Conservation (phyloP, 2,888 invertebrate species). For the Cyrtodaria siliqua region DNA sequence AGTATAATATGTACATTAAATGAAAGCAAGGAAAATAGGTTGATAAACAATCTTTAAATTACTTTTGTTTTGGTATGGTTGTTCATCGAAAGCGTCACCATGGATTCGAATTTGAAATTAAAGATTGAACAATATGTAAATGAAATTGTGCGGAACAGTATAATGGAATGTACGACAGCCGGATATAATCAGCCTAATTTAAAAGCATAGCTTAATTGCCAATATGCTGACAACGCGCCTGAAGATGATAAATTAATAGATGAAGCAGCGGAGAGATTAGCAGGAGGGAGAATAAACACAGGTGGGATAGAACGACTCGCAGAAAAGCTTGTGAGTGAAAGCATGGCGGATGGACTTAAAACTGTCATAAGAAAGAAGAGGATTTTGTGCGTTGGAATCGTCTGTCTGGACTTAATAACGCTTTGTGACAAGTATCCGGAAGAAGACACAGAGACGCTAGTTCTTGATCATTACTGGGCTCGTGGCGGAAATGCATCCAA, state of each 20-base stretch:
- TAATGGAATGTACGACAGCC: neutral
- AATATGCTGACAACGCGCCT: no score
- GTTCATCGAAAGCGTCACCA: no score
- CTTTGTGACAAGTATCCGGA: conserved; percentile 88
- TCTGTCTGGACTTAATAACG: conserved; percentile 89
- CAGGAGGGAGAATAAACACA: no score
- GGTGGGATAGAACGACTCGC: conserved; percentile 2
- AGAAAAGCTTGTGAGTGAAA: neutral
- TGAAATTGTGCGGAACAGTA: neutral
- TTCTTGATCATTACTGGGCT: conserved; percentile 87
- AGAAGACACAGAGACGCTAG: conserved; percentile 89
- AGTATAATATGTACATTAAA: no score
- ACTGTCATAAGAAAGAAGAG: conserved; percentile 12
- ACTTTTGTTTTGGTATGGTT: no score
- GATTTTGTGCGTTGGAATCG: conserved; percentile 88
- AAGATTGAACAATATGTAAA: conserved; percentile 10
- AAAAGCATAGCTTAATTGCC: no score
- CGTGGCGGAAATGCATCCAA: conserved; percentile 91
- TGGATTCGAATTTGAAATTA: neutral
- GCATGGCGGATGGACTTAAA: conserved; percentile 6
- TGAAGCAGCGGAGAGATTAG: no score
- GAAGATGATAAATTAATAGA: no score
- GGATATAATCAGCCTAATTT: no score
- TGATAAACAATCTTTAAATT: no score
- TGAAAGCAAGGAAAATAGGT: no score